Conservation (phyloP, 2,888 invertebrate genomes). For the Temnothorax unifasciatus region DNA sequence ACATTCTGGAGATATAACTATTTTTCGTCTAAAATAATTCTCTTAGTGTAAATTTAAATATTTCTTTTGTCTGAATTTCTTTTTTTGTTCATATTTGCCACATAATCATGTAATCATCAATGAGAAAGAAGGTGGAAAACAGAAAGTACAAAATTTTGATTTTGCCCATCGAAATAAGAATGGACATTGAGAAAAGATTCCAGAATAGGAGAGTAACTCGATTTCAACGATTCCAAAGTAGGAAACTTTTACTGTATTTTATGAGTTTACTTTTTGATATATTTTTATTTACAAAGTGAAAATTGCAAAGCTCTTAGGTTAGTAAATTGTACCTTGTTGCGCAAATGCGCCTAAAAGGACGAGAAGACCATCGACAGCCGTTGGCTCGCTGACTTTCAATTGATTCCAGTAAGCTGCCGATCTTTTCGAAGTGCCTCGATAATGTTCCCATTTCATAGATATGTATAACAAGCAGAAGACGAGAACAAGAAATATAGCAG, state of each 20-base stretch:
- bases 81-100: not conserved
- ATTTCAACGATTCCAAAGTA: not conserved
- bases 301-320: not conserved
- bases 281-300: not conserved
- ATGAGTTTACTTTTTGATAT: not conserved
- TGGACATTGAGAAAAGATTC: not conserved
- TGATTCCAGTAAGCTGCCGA: constrained; percentile 37
- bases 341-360: constrained; percentile 89
- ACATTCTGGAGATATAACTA: not conserved
- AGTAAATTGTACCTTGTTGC: constrained; percentile 88
- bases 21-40: not conserved
- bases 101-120: not conserved
- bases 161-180: not conserved
- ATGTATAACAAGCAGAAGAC: constrained; percentile 87
- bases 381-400: constrained; percentile 70
- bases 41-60: not conserved
- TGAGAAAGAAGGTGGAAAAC: not conserved
- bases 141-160: not conserved
- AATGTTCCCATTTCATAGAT: constrained; percentile 87
- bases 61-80: not conserved
- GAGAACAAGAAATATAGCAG: constrained; percentile 86
- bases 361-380: constrained; percentile 87
- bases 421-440: constrained; percentile 67
- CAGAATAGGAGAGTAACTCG: not conserved
- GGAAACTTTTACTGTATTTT: not conserved